phyloP scores from a whole-genome alignment of 2,888 invertebrate species.

The Cheiracanthium punctorium region DNA sequence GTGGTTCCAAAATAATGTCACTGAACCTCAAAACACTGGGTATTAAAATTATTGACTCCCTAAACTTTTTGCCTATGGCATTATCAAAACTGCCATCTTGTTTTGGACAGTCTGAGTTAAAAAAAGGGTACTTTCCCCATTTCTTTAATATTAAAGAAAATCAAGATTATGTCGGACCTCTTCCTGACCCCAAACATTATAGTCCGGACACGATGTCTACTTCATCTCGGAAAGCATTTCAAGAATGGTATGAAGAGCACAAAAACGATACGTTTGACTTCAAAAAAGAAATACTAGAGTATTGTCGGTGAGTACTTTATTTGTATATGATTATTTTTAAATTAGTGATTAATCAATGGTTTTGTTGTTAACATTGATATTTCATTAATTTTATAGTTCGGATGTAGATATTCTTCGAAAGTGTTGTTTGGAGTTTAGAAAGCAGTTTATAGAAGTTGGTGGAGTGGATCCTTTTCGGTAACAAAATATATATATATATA shows the following conservation, averaged over 20 bases:
- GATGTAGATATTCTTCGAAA: slow-evolving; percentile 12
- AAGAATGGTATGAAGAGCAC: neutral
- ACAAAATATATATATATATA: no score
- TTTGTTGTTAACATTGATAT: no score
- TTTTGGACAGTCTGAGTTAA: slow-evolving; percentile 6
- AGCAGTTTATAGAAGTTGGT: neutral
- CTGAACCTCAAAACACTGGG: neutral
- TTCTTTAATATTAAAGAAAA: neutral
- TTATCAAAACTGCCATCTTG: slow-evolving; percentile 14
- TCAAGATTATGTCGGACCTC: neutral
- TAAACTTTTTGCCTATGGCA: slow-evolving; percentile 26
- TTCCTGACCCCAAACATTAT: neutral
- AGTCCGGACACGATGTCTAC: neutral
- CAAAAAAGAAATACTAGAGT: neutral
- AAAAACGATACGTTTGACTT: neutral
- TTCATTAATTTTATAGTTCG: neutral
- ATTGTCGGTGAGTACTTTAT: neutral
- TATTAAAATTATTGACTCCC: slow-evolving; percentile 11
- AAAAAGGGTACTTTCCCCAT: slow-evolving; percentile 40
- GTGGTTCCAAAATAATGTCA: neutral
- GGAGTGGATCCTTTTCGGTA: neutral
- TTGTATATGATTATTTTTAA: no score
- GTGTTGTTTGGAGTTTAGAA: neutral
- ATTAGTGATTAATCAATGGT: no score
- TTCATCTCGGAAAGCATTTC: neutral